Conservation (phyloP, 2,888 invertebrate species). For the Steromphala cineraria region DNA sequence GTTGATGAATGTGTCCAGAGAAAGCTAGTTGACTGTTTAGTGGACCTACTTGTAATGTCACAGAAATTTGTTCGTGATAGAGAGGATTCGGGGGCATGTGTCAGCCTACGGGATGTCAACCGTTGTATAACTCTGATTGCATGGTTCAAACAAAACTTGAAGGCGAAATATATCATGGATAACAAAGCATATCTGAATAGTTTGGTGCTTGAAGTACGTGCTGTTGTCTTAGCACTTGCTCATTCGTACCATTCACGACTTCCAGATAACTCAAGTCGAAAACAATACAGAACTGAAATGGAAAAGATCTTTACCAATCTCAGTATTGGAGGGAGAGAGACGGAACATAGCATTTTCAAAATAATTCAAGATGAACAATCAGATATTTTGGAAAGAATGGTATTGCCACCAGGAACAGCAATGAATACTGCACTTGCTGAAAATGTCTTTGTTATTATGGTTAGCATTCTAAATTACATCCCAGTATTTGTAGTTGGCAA, state of each 20-base stretch:
- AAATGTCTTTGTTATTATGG: slow-evolving; percentile 58
- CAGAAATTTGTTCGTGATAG: slow-evolving; percentile 5
- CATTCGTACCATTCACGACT: slow-evolving; percentile 21
- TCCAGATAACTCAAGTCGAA: background rate
- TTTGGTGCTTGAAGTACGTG: background rate
- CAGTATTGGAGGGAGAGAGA: background rate
- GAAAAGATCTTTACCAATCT: background rate
- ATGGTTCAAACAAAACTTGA: slow-evolving; percentile 11
- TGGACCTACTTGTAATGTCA: slow-evolving; percentile 17
- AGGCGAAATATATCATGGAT: background rate
- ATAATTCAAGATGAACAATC: slow-evolving; percentile 47
- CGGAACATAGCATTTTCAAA: slow-evolving; percentile 25
- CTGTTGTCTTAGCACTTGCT: slow-evolving; percentile 17
- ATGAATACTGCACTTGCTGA: slow-evolving; percentile 53
- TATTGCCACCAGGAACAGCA: slow-evolving; percentile 51
- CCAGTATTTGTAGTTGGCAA: slow-evolving; percentile 61
- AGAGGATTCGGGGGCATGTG: slow-evolving; percentile 9
- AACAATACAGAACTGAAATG: background rate
- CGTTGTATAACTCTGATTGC: background rate
- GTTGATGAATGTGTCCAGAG: background rate
- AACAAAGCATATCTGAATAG: background rate
- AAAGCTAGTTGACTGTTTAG: background rate
- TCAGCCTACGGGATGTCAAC: slow-evolving; percentile 23
- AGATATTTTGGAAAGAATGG: slow-evolving; percentile 52
- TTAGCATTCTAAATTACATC: slow-evolving; percentile 53